Evolutionary conservation across 1,140 invertebrate genomes (phyloP).

Genomic region (Glossosoma conforme): DNA sequence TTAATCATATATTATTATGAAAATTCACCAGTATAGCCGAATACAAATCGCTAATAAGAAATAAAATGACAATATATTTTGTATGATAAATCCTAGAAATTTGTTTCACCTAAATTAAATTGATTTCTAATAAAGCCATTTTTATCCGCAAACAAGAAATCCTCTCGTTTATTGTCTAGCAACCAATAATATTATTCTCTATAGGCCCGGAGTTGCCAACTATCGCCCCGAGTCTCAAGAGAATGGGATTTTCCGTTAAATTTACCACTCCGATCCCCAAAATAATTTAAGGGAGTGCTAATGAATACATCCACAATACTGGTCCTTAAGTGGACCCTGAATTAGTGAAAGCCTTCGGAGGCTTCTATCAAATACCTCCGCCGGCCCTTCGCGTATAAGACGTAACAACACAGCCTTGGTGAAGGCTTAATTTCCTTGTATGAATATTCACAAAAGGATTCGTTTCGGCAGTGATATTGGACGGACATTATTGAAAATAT

Average conservation of each 20-base stretch:
- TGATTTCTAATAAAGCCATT: no score
- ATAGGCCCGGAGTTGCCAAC: no score
- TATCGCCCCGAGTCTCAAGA: neutral
- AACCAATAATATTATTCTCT: no score
- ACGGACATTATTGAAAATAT: neutral
- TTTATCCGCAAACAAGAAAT: no score
- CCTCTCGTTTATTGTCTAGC: no score
- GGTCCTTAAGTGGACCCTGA: constrained; percentile 26
- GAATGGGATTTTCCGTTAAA: constrained; percentile 24
- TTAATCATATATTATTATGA: no score
- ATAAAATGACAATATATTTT: no score
- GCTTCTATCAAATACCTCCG: constrained; percentile 7
- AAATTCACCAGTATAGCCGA: no score
- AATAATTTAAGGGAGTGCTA: constrained; percentile 29
- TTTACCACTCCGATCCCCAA: constrained; percentile 22
- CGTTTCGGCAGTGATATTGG: neutral
- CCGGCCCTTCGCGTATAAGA: neutral
- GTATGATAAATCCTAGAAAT: no score
- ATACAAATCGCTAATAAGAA: no score
- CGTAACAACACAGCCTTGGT: neutral
- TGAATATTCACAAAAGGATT: neutral
- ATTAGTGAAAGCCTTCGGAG: constrained; percentile 24
- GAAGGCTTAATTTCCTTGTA: neutral
- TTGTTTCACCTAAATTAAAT: no score
- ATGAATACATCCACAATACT: constrained; percentile 28